Evolutionary conservation across 2,888 invertebrate genomes (phyloP).

Genomic region (Altica lythri): DNA sequence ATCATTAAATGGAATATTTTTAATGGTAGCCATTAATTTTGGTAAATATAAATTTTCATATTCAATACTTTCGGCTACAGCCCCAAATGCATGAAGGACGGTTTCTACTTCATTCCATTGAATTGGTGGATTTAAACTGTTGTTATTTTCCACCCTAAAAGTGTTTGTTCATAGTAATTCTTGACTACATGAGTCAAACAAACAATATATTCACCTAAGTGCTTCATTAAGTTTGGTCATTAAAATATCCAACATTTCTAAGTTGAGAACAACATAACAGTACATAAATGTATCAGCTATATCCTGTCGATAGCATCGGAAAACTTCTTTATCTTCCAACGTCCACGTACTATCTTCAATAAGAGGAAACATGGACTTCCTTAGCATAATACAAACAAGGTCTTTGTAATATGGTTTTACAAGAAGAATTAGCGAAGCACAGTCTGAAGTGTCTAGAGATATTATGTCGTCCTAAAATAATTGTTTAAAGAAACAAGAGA

Average conservation of each 20-base stretch:
- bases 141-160: constrained; percentile 41
- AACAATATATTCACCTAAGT: constrained; percentile 47
- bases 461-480: constrained; percentile 66
- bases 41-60: constrained; percentile 62
- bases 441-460: constrained; percentile 57
- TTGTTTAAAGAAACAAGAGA: not conserved
- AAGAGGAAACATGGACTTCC: constrained; percentile 77
- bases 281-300: constrained; percentile 66
- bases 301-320: constrained; percentile 67
- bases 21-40: constrained; percentile 65
- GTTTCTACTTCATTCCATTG: constrained; percentile 69
- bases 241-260: constrained; percentile 73
- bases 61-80: constrained; percentile 67
- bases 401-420: constrained; percentile 81
- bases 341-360: constrained; percentile 63
- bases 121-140: constrained; percentile 47
- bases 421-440: constrained; percentile 60
- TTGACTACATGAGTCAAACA: not conserved
- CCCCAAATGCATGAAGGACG: constrained; percentile 68
- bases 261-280: constrained; percentile 81
- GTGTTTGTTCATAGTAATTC: not conserved
- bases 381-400: constrained; percentile 74
- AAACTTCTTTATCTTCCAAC: constrained; percentile 81
- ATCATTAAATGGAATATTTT: constrained; percentile 66
- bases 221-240: constrained; percentile 66